These are phyloP conservation scores for Ctenicera cuprea DNA, from an alignment of 2,888 invertebrate species.

Conservation along the genomic window DNA sequence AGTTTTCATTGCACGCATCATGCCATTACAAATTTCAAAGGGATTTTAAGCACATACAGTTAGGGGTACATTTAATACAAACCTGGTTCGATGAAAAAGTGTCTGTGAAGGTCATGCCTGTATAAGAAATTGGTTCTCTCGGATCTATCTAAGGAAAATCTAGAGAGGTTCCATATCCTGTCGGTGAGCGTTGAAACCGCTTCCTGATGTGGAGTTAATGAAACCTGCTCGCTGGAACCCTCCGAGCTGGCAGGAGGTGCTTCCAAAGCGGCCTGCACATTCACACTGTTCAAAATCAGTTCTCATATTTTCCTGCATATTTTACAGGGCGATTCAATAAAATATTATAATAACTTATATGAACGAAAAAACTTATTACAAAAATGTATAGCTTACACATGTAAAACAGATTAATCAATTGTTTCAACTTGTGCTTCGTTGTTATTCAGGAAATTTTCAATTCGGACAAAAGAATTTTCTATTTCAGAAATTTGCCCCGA, in stretches of 20 bases:
- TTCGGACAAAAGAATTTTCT: too few relatives aligned
- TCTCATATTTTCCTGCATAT: not conserved
- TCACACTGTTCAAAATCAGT: slow-evolving; percentile 40
- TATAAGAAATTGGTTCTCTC: slow-evolving; percentile 68
- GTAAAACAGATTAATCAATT: too few relatives aligned
- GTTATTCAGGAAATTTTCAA: too few relatives aligned
- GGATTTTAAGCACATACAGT: slow-evolving; percentile 16
- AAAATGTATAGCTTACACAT: too few relatives aligned
- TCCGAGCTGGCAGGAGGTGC: slow-evolving; percentile 40
- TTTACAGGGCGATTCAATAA: not conserved
- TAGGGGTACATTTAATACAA: slow-evolving; percentile 57
- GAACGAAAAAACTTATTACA: too few relatives aligned
- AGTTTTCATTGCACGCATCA: slow-evolving; percentile 40
- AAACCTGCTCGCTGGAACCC: slow-evolving; percentile 40
- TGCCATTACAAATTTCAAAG: slow-evolving; percentile 40
- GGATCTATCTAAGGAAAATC: slow-evolving; percentile 67
- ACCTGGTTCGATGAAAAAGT: slow-evolving; percentile 67
- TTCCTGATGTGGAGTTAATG: slow-evolving; percentile 55
- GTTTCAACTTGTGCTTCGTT: too few relatives aligned
- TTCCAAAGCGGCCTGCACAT: slow-evolving; percentile 50
- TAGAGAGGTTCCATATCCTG: slow-evolving; percentile 69
- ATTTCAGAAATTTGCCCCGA: too few relatives aligned
- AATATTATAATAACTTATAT: too few relatives aligned
- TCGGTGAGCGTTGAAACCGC: slow-evolving; percentile 65
- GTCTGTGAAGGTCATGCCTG: slow-evolving; percentile 68